Base-by-base conservation (phyloP, 64 coral and sea anemone genomes). In the Dendrophyllia cribrosa region DNA sequence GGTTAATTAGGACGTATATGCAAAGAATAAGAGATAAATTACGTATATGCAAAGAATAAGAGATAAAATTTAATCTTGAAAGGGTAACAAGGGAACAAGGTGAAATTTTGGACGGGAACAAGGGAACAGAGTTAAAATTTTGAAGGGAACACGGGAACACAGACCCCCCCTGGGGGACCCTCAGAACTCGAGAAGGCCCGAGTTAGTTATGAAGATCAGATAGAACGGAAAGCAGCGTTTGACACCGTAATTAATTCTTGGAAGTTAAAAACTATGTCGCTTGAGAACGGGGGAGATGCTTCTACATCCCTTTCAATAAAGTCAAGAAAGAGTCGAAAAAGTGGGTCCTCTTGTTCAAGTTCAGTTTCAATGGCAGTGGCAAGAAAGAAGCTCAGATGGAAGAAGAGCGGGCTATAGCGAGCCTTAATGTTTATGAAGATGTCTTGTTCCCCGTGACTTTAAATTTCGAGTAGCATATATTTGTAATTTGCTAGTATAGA, bases 381-480 rank as follows among this genome's bases (percentile, higher is more conserved):
- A 11, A 75, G 4, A 10, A 75, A 19, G 49, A 50, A 49, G 72
- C 24, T 46, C 73, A 51, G 19, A 76, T 76, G 73, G 73, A 76
- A 76, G 73, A 76, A 76, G 73, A 76, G 73, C 49, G 73, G 73
- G 73, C 45, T 51, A 13, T 13, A 76, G 73, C 51, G 49, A 51
- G 73, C 15, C 73, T 76, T 76, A 46, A 76, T 51, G 73, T 48
- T 24, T 71, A 58, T 12, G 12, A 58, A 58, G 46, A 77, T 51
- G 11, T 13, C n/a, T 19, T 21, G 17, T n/a, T 23, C 75, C 53
- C n/a, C 19, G 51, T 13, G 20, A 77, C 51, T 55, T 6, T 10
- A 21, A 22, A 55, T 55, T 77, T 77, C 10, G 49, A 20, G 51
- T 45, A 25, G 75, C 21, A 56, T 77, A 21, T 56, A 21, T 9